Evolutionary conservation across 2,113 vertebrate genomes (phyloP).

Genomic region (Romanogobio albipinnatus): DNA sequence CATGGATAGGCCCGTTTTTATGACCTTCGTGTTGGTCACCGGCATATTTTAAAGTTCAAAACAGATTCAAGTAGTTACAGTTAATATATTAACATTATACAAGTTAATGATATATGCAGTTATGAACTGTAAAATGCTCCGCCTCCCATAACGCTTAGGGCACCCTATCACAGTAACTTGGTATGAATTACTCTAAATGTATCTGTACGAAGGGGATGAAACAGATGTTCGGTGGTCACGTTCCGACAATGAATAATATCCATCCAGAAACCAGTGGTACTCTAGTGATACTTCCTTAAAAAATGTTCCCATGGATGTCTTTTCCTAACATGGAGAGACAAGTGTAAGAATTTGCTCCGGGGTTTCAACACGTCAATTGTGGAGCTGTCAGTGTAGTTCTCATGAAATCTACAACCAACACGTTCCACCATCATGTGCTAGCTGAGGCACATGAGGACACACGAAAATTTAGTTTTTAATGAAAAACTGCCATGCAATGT

Average conservation of each 20-base stretch:
- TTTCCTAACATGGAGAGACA: slow-evolving; percentile 18
- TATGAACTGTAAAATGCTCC: neutral
- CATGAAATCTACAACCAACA: neutral
- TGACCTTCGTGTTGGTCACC: neutral
- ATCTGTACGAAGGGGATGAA: neutral
- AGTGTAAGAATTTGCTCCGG: slow-evolving; percentile 10
- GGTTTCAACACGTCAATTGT: neutral
- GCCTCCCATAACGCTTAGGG: neutral
- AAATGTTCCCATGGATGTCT: neutral
- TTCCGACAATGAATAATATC: neutral
- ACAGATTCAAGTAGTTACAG: neutral
- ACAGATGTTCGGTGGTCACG: neutral
- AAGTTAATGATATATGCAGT: neutral
- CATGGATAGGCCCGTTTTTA: neutral
- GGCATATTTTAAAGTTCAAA: neutral
- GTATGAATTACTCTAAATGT: neutral
- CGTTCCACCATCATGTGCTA: neutral
- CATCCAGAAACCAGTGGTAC: neutral
- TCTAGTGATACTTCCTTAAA: neutral
- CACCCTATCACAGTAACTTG: neutral
- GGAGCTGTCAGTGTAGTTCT: neutral
- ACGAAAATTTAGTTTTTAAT: neutral
- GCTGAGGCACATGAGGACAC: neutral
- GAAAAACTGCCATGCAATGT: neutral
- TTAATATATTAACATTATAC: neutral